Evolutionary conservation across 2,797 vertebrate species (phyloP).

Genomic region (Acrocephalus scirpaceus): DNA sequence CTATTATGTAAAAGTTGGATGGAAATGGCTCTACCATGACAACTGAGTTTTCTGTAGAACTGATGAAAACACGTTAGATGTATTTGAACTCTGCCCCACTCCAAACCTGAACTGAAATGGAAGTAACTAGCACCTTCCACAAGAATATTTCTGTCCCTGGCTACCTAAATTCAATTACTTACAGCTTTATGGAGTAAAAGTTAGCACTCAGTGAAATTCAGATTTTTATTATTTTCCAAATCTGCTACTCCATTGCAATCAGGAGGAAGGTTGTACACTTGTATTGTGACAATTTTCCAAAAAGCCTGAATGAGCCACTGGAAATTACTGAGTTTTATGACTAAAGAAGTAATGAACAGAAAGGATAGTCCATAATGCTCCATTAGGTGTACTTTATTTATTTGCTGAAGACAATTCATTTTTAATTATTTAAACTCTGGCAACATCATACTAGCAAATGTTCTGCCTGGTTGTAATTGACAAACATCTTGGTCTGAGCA

Average conservation of each 20-base stretch:
- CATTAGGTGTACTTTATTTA: constrained; percentile 16
- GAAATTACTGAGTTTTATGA: background rate
- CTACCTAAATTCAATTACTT: background rate
- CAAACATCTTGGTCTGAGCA: background rate
- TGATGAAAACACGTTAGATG: background rate
- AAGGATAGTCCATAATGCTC: background rate
- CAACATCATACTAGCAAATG: background rate
- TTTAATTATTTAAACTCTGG: constrained; percentile 52
- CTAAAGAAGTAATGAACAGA: background rate
- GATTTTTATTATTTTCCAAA: background rate
- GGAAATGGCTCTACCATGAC: constrained; percentile 17
- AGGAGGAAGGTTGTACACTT: background rate
- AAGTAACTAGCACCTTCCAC: background rate
- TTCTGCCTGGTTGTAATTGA: background rate
- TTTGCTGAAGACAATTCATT: background rate
- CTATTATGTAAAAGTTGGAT: constrained; percentile 20
- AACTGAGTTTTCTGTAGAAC: background rate
- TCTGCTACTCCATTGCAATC: background rate
- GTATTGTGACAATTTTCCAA: background rate
- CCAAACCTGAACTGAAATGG: background rate
- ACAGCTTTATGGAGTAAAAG: background rate
- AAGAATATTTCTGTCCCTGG: background rate
- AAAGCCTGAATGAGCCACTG: background rate
- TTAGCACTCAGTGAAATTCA: background rate
- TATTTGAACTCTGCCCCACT: background rate